Evolutionary conservation across 2,113 vertebrate species (phyloP), one percentile per base, ranked within the genome.

Genomic region (Toxotes chatareus): DNA sequence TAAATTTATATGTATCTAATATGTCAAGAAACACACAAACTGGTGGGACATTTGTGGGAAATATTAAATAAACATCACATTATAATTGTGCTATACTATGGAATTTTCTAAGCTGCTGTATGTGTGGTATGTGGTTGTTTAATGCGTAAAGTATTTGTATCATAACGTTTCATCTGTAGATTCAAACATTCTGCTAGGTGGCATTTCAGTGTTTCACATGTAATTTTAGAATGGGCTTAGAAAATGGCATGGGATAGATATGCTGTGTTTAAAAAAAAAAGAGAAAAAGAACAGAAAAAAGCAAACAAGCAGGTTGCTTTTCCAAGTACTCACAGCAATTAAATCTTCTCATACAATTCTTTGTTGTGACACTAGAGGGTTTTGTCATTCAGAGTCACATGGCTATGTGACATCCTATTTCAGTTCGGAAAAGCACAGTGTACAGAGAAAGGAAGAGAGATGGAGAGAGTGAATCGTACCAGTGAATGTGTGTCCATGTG

Each of bases 351-450:
- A 7, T 59, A 70, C 34, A 46, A 10, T n/a, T 46, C 55, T 67
- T 51, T 81, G 68, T 60, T 74, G 44, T 47, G 32, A 62, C 49
- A 4, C 67, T 73, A 32, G 13, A 56, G 80, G 63, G 32, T 80
- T 70, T 79, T 71, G 76, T 83, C 57, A 61, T 57, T 73, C 51
- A 73, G 42, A 67, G 62, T 82, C 76, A 72, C 34, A 68, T 36
- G 60, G 12, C 12, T 34, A 34, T 65, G 64, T 85, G 76, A 80
- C 74, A 64, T 75, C 64, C 56, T 80, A 65, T 74, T 73, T 51
- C 75, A 70, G 64, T 68, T 19, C 5, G 80, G 74, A 70, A 66
- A 44, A 77, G 36, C 56, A 36, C 23, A 31, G 62, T 34, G 61
- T 17, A 16, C 68, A 64, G 55, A 73, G 40, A 40, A 40, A 75